Evolutionary conservation across 1,140 invertebrate species (phyloP).

Genomic region (Leptonema lineaticorne): DNA sequence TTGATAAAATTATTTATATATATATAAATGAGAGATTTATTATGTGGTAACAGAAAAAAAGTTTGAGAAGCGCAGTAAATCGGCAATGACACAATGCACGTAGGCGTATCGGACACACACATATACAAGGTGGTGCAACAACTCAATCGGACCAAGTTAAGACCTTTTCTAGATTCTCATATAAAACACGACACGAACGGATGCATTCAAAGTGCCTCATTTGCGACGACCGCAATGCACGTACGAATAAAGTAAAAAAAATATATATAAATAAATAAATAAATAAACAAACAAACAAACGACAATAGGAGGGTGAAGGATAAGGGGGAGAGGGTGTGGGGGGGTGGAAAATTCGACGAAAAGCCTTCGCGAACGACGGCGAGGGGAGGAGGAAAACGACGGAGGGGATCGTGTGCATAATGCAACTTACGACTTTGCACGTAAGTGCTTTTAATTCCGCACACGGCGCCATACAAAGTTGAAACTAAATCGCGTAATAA

Average conservation of each 20-base stretch:
- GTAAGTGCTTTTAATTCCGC: neutral
- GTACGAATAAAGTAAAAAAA: neutral
- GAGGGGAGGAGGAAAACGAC: neutral
- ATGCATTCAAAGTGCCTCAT: conserved; percentile 42
- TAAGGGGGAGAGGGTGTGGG: too few relatives aligned
- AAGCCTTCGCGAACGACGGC: too few relatives aligned
- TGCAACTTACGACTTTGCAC: too few relatives aligned
- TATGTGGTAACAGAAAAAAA: too few relatives aligned
- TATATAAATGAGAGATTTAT: neutral
- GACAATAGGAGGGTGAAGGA: too few relatives aligned
- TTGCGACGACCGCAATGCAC: conserved; percentile 27
- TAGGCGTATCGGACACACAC: neutral
- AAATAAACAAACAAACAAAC: too few relatives aligned
- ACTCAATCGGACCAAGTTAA: conserved; percentile 36
- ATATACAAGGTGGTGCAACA: conserved; percentile 16
- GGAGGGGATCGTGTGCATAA: too few relatives aligned
- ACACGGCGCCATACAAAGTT: neutral
- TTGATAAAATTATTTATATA: neutral
- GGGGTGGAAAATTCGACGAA: too few relatives aligned
- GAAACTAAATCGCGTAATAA: neutral
- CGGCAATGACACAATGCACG: neutral
- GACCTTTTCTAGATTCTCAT: conserved; percentile 32
- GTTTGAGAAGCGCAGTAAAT: neutral
- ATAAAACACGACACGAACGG: conserved; percentile 30
- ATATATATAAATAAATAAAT: too few relatives aligned